phyloP scores from a whole-genome alignment of 2,113 vertebrate genomes.

The Acanthisitta chloris region DNA sequence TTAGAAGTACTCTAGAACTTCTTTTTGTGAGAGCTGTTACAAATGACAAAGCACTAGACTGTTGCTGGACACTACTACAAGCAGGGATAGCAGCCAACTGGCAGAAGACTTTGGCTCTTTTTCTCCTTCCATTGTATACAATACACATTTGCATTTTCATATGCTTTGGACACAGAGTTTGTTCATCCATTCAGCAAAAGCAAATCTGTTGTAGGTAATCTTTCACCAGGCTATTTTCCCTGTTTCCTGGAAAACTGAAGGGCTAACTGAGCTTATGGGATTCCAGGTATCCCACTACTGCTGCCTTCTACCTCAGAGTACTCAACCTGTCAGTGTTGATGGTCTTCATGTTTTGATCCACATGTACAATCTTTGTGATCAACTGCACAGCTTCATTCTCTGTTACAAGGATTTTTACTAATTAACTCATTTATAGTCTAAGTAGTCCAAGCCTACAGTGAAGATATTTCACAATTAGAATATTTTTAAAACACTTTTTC shows the following conservation, averaged over 20 bases:
- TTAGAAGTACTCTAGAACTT: neutral
- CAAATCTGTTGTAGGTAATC: neutral
- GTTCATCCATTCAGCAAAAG: neutral
- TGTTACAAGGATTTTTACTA: neutral
- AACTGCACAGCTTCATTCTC: neutral
- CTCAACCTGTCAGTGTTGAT: neutral
- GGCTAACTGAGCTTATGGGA: neutral
- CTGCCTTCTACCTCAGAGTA: neutral
- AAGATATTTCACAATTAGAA: neutral
- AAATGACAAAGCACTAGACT: neutral
- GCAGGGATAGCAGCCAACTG: accelerated
- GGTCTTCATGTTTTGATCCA: neutral
- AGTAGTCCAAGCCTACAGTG: slow-evolving; percentile 6
- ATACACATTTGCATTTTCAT: neutral
- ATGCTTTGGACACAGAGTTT: neutral
- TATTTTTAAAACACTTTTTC: slow-evolving; percentile 21
- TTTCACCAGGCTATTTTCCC: neutral
- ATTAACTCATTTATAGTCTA: neutral
- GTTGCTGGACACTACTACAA: neutral
- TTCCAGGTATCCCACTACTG: neutral
- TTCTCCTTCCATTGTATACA: accelerated
- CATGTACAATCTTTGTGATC: neutral
- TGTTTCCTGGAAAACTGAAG: neutral
- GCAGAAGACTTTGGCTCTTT: neutral
- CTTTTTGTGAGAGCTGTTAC: neutral